These are phyloP conservation scores for Sesamia inferens DNA, from an alignment of 2,888 invertebrate genomes.

Conservation along the genomic window DNA sequence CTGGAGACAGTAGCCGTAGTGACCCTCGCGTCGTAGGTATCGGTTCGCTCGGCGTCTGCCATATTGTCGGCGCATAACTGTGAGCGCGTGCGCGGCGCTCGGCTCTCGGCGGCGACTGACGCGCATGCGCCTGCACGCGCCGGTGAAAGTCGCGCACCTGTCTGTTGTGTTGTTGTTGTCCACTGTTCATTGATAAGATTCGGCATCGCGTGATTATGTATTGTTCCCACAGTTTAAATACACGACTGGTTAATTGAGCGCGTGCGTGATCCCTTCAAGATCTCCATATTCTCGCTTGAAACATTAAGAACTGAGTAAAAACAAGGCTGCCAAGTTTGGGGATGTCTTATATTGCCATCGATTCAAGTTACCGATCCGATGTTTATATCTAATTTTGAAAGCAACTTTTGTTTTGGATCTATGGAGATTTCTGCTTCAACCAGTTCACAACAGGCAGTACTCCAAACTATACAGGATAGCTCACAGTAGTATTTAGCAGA, in stretches of 20 bases:
- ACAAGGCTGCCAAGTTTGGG: background rate
- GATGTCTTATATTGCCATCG: background rate
- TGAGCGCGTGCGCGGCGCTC: constrained; percentile 59
- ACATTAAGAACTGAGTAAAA: too few relatives aligned
- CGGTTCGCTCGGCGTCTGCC: constrained; percentile 66
- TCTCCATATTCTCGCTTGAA: background rate
- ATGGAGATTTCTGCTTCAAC: background rate
- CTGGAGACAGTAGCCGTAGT: constrained; percentile 85
- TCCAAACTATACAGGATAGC: background rate
- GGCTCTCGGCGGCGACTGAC: constrained; percentile 63
- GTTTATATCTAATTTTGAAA: too few relatives aligned
- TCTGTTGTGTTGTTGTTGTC: constrained; percentile 61
- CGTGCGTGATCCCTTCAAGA: background rate
- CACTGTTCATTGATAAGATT: constrained; percentile 59
- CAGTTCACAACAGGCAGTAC: background rate
- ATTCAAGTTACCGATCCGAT: background rate
- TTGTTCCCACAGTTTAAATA: constrained; percentile 38
- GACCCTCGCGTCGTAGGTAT: constrained; percentile 67
- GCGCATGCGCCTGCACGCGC: constrained; percentile 51
- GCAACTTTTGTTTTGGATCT: background rate
- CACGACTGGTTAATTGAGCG: background rate
- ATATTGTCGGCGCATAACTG: constrained; percentile 67
- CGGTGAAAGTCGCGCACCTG: constrained; percentile 66
- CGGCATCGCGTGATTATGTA: constrained; percentile 37
- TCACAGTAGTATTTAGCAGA: constrained; percentile 26